Evolutionary conservation across 2,888 invertebrate genomes (phyloP).

Genomic region (Drosophila merina): DNA sequence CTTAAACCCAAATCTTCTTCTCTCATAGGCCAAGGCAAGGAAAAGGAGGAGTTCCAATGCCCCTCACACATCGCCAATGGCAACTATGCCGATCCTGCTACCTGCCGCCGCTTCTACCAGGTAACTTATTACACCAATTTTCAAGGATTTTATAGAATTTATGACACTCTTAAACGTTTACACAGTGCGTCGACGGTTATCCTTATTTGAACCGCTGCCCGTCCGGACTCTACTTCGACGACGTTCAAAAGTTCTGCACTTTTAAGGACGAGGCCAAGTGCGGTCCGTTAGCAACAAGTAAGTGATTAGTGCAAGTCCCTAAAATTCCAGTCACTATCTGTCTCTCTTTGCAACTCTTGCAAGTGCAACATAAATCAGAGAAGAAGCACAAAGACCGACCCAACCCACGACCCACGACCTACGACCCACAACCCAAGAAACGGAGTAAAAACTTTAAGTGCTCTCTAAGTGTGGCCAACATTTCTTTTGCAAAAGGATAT

Average conservation of each 20-base stretch:
- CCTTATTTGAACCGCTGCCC: constrained; percentile 95
- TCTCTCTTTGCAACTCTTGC: constrained; percentile 56
- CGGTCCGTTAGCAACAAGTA: constrained; percentile 94
- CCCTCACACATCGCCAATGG: constrained; percentile 94
- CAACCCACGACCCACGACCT: not conserved
- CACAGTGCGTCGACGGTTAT: constrained; percentile 94
- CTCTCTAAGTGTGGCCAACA: constrained; percentile 59
- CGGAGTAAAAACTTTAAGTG: constrained; percentile 67
- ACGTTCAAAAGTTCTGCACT: constrained; percentile 94
- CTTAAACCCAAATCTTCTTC: too few species aligned
- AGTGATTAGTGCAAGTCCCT: constrained; percentile 83
- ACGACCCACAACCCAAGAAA: constrained; percentile 7
- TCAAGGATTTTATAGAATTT: not conserved
- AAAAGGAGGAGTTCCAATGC: constrained; percentile 88
- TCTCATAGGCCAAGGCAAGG: constrained; percentile 79
- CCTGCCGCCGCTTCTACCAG: constrained; percentile 95
- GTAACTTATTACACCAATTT: constrained; percentile 83
- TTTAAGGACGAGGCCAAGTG: constrained; percentile 95
- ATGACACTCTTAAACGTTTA: not conserved
- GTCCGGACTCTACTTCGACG: constrained; percentile 95
- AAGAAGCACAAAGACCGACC: constrained; percentile 17
- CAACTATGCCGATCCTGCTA: constrained; percentile 94
- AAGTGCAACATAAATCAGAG: constrained; percentile 74
- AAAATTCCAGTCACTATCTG: constrained; percentile 1
- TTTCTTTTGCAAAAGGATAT: not conserved